These are phyloP conservation scores for Enteromius mattozi DNA, from an alignment of 2,797 vertebrate genomes.

Conservation along the genomic window DNA sequence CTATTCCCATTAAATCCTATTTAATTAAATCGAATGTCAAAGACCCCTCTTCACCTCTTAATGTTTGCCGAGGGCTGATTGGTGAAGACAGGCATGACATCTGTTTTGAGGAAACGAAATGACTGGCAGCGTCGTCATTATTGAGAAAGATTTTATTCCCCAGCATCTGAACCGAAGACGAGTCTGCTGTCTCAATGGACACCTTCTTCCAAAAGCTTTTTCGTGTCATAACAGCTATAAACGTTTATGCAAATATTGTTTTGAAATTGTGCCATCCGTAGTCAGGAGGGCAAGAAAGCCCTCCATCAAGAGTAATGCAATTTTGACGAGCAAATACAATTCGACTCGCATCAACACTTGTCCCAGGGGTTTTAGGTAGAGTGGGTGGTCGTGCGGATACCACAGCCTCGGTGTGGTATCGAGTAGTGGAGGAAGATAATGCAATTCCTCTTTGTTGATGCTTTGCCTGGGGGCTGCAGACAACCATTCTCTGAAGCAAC, in stretches of 20 bases:
- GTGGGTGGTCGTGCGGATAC: constrained; percentile 44
- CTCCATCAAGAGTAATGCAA: constrained; percentile 51
- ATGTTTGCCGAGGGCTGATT: constrained; percentile 68
- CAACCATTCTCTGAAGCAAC: constrained; percentile 75
- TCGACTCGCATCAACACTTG: constrained; percentile 57
- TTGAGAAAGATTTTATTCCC: constrained; percentile 11
- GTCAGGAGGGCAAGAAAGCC: constrained; percentile 26
- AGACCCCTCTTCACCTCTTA: constrained; percentile 67
- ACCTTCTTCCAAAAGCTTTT: constrained; percentile 12
- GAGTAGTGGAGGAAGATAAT: constrained; percentile 71
- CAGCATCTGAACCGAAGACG: not conserved
- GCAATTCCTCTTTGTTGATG: constrained; percentile 77
- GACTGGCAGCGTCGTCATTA: constrained; percentile 54
- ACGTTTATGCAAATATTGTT: constrained; percentile 52
- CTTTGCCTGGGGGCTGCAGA: constrained; percentile 74
- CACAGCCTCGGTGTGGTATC: constrained; percentile 59
- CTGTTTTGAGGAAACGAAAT: constrained; percentile 68
- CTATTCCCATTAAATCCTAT: constrained; percentile 70
- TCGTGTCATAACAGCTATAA: constrained; percentile 31
- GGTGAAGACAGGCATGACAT: constrained; percentile 72
- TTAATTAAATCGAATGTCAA: constrained; percentile 76
- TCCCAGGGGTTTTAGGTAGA: constrained; percentile 51
- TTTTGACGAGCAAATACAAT: constrained; percentile 55
- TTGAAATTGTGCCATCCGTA: constrained; percentile 44
- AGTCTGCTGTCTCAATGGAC: not conserved